Percentiles rank a stretch among this genome's conserved stretches.
Evolutionary conservation across 1,140 invertebrate genomes (phyloP).

Genomic region (Cydia fagiglandana): DNA sequence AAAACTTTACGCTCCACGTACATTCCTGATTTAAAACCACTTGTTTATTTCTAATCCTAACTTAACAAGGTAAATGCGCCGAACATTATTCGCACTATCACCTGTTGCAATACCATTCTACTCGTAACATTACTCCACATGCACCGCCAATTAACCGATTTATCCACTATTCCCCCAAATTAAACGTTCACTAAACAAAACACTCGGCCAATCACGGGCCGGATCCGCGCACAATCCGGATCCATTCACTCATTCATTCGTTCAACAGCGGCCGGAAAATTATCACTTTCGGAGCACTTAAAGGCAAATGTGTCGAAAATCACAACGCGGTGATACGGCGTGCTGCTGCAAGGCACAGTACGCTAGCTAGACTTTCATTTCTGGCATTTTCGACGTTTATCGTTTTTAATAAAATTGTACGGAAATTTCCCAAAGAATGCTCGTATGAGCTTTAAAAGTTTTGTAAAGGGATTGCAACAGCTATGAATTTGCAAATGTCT

Average conservation of each 20-base stretch:
- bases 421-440: too few species aligned
- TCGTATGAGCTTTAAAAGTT: too few species aligned
- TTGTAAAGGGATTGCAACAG: too few species aligned
- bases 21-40: too few species aligned
- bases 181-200: slow-evolving; percentile 27
- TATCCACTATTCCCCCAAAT: slow-evolving; percentile 9
- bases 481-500: too few species aligned
- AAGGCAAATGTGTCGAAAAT: slow-evolving; percentile 28
- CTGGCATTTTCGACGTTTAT: too few species aligned
- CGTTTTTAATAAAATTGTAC: too few species aligned
- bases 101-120: neutral
- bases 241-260: slow-evolving; percentile 24
- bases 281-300: slow-evolving; percentile 30
- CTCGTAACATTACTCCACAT: neutral
- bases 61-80: neutral
- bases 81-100: neutral
- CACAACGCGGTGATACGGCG: slow-evolving; percentile 13
- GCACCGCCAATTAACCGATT: neutral
- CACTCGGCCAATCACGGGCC: neutral
- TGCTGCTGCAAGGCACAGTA: neutral
- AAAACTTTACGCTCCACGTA: too few species aligned
- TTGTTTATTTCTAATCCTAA: neutral
- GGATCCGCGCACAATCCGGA: slow-evolving; percentile 15
- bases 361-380: too few species aligned
- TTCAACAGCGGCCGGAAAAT: slow-evolving; percentile 16